These are phyloP conservation scores for Galerucella nymphaeae DNA, from an alignment of 2,888 invertebrate species.

Conservation along the genomic window DNA sequence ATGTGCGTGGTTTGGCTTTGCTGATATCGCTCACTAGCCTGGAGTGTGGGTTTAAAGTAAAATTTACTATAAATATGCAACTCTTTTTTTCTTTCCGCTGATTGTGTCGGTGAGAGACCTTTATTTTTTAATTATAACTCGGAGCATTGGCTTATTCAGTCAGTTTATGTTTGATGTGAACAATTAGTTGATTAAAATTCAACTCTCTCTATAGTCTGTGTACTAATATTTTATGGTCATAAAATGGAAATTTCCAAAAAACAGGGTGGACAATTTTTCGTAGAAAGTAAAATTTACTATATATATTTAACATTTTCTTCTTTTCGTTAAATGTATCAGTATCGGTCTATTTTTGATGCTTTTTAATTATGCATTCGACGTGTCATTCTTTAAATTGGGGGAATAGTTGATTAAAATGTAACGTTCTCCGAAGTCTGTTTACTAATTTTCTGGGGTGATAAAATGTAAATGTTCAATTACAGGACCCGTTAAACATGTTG, in stretches of 20 bases:
- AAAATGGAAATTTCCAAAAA: no score
- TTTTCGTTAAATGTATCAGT: not conserved
- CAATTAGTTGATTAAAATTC: no score
- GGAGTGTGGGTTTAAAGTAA: not conserved
- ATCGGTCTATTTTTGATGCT: not conserved
- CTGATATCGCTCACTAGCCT: not conserved
- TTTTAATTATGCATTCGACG: not conserved
- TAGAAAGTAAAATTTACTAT: not conserved
- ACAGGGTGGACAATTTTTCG: not conserved
- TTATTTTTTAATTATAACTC: not conserved
- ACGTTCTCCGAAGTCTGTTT: no score
- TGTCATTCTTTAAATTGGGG: not conserved
- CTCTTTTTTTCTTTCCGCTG: not conserved
- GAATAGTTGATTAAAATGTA: no score
- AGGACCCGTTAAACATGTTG: no score
- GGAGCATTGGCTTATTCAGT: not conserved
- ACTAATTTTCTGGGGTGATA: no score
- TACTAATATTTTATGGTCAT: no score
- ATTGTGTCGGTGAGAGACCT: not conserved
- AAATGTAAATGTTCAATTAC: no score
- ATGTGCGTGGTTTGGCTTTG: not conserved
- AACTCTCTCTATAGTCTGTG: no score
- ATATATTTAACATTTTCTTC: not conserved
- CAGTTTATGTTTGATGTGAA: not conserved
- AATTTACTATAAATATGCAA: not conserved